Evolutionary conservation across 2,113 vertebrate species (phyloP), one percentile per base, ranked within the genome.

Genomic region (Fulica atra): DNA sequence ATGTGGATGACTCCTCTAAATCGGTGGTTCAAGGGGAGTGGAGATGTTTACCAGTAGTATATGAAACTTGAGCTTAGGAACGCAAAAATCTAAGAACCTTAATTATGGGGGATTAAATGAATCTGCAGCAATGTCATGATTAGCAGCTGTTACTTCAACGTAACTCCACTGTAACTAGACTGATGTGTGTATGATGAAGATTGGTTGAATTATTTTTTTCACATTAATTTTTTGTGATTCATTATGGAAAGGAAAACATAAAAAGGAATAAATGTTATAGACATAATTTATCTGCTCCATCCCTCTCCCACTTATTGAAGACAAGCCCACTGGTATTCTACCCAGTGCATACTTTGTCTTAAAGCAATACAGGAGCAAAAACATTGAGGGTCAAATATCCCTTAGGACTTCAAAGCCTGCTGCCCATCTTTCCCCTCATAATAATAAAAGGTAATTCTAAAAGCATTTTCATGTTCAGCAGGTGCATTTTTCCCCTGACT

Each of bases 401-500:
- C 19, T 71, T 28, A n/a, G 24, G 56, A 70, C 51, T 86, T 74
- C 46, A 42, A 6, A 74, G 56, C 44, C 44, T 84, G 56, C 35
- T 89, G 80, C 81, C 42, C 31, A 12, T n/a, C 50, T 74, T 72
- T 31, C 2, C 24, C 33, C 40, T 93, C 26, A 11, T n/a, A 74
- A 19, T 64, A 84, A 65, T 35, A 56, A 77, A 78, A 17, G 13
- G 10, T n/a, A 83, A 77, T 44, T 73, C 44, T 46, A 46, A 69
- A 46, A 92, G n/a, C 12, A 57, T 66, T 90, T 79, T 26, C 16
- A 26, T 54, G 60, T 94, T 93, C 86, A 93, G 36, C 59, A 94
- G 51, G 51, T 28, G 14, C 26, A 16, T 53, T 26, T 53, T 48
- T 53, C 26, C 25, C 51, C 51, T 51, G 50, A 51, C 51, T 53